phyloP scores from a whole-genome alignment of 2,888 invertebrate genomes.

The Hemicrepidius hirtus region DNA sequence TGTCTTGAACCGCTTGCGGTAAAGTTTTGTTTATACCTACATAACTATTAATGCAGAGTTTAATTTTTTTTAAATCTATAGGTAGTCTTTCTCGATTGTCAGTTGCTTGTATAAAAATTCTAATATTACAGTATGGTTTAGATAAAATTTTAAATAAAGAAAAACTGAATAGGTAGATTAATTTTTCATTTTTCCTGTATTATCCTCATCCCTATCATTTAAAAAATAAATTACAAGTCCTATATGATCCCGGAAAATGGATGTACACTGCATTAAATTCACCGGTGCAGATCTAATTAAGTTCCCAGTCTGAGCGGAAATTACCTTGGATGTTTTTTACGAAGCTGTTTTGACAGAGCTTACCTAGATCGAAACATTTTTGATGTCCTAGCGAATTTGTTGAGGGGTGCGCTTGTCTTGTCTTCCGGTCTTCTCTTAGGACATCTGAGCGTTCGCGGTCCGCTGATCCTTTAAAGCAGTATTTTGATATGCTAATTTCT shows the following conservation, averaged over 20 bases:
- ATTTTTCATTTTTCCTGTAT: no score
- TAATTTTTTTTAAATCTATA: no score
- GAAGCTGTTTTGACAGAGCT: slow-evolving; percentile 3
- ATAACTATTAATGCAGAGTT: no score
- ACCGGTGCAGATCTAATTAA: slow-evolving; percentile 30
- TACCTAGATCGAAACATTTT: slow-evolving; percentile 8
- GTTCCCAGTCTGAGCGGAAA: slow-evolving; percentile 33
- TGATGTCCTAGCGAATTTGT: slow-evolving; percentile 12
- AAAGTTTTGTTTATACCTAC: no score
- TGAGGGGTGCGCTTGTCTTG: slow-evolving; percentile 21
- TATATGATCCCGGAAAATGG: slow-evolving; percentile 21
- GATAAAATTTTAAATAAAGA: no score
- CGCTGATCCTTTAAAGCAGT: slow-evolving; percentile 58
- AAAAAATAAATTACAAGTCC: slow-evolving; percentile 19
- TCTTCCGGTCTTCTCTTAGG: slow-evolving; percentile 58
- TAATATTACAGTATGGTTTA: no score
- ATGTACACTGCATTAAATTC: slow-evolving; percentile 18
- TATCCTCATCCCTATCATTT: not conserved
- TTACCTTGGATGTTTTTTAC: slow-evolving; percentile 29
- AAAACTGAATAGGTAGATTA: no score
- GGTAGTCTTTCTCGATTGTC: no score
- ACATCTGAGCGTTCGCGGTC: slow-evolving; percentile 65
- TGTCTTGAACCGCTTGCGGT: no score
- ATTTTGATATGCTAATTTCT: slow-evolving; percentile 63
- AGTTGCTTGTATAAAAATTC: no score